A percentile compares a stretch with the other conserved stretches of the same genome.
Conservation (phyloP, 2,797 vertebrate species). For the Vireo griseus region DNA sequence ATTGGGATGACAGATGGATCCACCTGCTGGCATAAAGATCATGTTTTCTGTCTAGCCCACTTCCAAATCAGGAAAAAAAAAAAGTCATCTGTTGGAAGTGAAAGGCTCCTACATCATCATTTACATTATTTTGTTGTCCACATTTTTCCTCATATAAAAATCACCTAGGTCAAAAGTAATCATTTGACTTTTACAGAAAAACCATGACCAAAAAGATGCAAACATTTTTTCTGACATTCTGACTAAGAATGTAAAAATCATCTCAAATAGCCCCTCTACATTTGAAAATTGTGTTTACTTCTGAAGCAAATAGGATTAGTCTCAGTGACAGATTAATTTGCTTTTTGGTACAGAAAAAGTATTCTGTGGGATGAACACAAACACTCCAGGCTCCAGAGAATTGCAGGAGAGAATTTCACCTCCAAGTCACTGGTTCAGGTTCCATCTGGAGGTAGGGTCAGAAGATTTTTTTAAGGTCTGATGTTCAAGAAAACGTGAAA, state of each 20-base stretch:
- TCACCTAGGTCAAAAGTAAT: not conserved
- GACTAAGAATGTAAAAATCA: not conserved
- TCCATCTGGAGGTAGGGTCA: not conserved
- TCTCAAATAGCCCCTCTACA: not conserved
- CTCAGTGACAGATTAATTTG: conserved; percentile 14
- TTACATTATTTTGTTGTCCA: not conserved
- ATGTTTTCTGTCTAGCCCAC: not conserved
- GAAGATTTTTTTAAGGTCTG: not conserved
- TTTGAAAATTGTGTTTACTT: not conserved
- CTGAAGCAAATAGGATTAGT: not conserved
- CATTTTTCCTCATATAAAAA: not conserved
- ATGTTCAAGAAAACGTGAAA: not conserved
- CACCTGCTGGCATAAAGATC: not conserved
- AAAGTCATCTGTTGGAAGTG: accelerated
- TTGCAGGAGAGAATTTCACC: not conserved
- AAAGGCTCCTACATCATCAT: not conserved
- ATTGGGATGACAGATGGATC: not conserved
- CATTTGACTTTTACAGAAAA: not conserved
- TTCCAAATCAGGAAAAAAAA: not conserved
- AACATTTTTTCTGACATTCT: not conserved
- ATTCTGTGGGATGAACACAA: not conserved
- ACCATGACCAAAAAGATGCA: not conserved
- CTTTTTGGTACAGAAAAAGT: not conserved
- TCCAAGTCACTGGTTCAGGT: not conserved
- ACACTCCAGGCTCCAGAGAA: not conserved